Base-by-base conservation (phyloP, 2,797 vertebrate genomes). In the Potorous gilbertii region DNA sequence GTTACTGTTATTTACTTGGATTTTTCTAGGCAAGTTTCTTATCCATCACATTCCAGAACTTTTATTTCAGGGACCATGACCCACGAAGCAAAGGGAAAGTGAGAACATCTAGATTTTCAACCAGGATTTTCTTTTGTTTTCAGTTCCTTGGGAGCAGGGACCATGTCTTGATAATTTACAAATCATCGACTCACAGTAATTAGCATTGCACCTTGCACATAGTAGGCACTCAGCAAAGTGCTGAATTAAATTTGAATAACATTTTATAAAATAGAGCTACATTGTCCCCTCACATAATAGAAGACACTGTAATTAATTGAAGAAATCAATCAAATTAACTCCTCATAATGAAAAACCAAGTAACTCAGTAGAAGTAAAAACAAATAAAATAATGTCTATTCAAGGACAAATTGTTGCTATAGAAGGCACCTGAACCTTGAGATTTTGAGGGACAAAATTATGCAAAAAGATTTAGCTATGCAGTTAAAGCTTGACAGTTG, bases 281-380 rank as follows among this genome's bases (percentile, higher is more conserved):
- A 94, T 95, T 96, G 98, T 97, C 95, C 95, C 93, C 95, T 95
- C 93, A 94, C 90, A 93, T 94, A 87, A 96, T 96, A 95, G 97
- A 95, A 95, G 96, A 95, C 96, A 93, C 66, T 96, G 95, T 97
- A 95, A 96, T 96, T 96, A 97, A 97, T 92, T 95, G 95, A 98
- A 95, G 96, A 54, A 92, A 96, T 97, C 94, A 95, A 96, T 98
- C 97, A 97, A 96, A 81, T 95, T 92, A 93, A 91, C 95, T 93
- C 97, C 81, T 92, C 96, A 97, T 96, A 56, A 96, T 96, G 96
- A 97, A 98, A 96, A 96, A 98, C 96, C 90, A 90, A 91, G 52
- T 97, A 97, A 97, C 95, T 98, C 95, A 74, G 95, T 95, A 92
- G 62, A 96, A 97, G 97, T 96, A 97, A 96, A 97, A 90, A 89